A percentile compares a stretch with the other conserved stretches of the same genome.
Conservation (phyloP, 2,113 vertebrate genomes). For the Phaethon lepturus region DNA sequence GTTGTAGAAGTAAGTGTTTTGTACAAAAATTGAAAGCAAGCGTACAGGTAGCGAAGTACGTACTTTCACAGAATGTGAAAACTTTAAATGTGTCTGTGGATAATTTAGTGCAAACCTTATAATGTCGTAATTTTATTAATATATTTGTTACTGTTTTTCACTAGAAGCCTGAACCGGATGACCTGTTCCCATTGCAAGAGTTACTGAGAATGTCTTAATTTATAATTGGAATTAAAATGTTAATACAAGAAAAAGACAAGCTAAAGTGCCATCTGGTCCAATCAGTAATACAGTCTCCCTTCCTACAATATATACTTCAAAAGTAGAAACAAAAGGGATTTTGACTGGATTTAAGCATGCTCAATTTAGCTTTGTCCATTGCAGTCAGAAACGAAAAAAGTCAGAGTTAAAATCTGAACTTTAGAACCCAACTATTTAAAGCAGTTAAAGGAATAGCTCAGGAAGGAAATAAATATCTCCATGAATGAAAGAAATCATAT, state of each 20-base stretch:
- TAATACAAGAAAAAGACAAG: background rate
- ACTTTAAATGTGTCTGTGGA: background rate
- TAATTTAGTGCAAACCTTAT: background rate
- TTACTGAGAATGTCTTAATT: background rate
- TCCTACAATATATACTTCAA: background rate
- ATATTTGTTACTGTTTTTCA: background rate
- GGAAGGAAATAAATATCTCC: background rate
- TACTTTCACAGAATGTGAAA: background rate
- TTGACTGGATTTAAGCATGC: background rate
- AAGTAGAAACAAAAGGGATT: background rate
- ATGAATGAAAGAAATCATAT: background rate
- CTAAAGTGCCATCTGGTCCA: background rate
- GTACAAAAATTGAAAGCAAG: background rate
- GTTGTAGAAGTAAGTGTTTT: background rate
- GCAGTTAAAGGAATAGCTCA: background rate
- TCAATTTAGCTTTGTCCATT: background rate
- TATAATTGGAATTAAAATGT: background rate
- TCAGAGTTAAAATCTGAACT: background rate
- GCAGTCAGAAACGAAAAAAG: background rate
- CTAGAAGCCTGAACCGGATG: background rate
- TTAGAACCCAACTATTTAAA: background rate
- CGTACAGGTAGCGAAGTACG: fast-evolving
- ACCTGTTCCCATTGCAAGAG: background rate
- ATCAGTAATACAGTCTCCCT: background rate
- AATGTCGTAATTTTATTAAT: background rate